phyloP scores from a whole-genome alignment of 2,888 invertebrate genomes.

The Eilema griseolum region DNA sequence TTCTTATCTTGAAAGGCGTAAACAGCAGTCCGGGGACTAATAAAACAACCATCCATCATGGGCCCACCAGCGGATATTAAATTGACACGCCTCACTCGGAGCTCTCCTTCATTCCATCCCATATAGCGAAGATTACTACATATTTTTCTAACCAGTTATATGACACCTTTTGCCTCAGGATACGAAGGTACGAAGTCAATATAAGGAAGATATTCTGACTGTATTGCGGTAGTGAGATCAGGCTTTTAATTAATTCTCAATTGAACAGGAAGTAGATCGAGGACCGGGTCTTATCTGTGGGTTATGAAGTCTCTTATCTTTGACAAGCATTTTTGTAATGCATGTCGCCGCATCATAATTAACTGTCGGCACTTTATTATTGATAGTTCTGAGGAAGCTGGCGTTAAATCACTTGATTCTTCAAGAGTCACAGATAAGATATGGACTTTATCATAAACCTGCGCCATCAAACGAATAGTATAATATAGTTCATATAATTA shows the following conservation, averaged over 20 bases:
- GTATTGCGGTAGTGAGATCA: conserved; percentile 33
- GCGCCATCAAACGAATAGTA: conserved; percentile 17
- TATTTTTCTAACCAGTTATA: conserved; percentile 48
- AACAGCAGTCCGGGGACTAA: conserved; percentile 66
- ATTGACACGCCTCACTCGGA: conserved; percentile 79
- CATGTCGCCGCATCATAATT: conserved; percentile 48
- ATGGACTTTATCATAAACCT: conserved; percentile 15
- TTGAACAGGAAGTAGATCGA: conserved; percentile 58
- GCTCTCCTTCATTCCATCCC: conserved; percentile 70
- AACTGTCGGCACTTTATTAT: conserved; percentile 33
- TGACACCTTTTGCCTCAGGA: conserved; percentile 16
- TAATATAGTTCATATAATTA: conserved; percentile 36
- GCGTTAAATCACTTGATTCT: conserved; percentile 8
- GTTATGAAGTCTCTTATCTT: conserved; percentile 55
- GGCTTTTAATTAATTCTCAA: conserved; percentile 40
- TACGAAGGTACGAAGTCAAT: conserved; percentile 43
- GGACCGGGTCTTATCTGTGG: conserved; percentile 55
- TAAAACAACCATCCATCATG: conserved; percentile 78
- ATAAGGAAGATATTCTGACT: conserved; percentile 30
- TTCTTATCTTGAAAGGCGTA: conserved; percentile 61
- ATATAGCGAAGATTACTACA: conserved; percentile 69
- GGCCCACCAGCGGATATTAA: conserved; percentile 81
- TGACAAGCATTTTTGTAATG: conserved; percentile 48
- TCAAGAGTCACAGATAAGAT: conserved; percentile 10
- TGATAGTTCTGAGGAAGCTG: conserved; percentile 14